A percentile compares a stretch with the other conserved stretches of the same genome.
Conservation (phyloP, 2,797 vertebrate species). For the Galago senegalensis region DNA sequence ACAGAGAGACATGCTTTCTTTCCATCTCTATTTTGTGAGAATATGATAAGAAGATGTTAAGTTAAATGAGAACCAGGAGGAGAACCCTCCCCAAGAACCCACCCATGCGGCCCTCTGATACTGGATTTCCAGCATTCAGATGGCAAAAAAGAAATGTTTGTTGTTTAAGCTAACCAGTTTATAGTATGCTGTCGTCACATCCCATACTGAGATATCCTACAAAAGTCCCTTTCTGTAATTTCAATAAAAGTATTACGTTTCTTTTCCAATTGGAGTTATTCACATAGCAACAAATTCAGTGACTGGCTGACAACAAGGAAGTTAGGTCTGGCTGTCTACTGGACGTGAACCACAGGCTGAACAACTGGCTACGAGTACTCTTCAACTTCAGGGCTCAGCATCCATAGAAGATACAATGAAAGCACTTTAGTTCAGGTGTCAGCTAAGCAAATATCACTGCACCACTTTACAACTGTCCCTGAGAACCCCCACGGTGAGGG, state of each 20-base stretch:
- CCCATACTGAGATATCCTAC: background rate
- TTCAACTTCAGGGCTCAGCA: conserved; percentile 4
- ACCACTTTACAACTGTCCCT: background rate
- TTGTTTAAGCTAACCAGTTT: background rate
- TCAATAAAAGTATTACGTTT: background rate
- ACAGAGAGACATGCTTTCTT: too few species aligned
- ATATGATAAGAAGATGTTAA: background rate
- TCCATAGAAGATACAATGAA: background rate
- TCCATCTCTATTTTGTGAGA: background rate
- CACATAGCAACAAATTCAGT: background rate
- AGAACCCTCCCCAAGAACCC: background rate
- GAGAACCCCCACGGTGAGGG: background rate
- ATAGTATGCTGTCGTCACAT: background rate
- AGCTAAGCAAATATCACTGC: conserved; percentile 26
- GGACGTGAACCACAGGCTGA: background rate
- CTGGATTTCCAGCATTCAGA: background rate
- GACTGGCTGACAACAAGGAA: background rate
- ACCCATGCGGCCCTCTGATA: background rate
- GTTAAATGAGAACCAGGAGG: background rate
- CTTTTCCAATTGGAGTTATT: conserved; percentile 16
- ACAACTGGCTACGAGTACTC: conserved; percentile 27
- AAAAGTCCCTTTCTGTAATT: background rate
- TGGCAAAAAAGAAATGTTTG: background rate
- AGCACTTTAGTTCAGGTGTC: background rate
- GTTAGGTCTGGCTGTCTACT: background rate